Conservation (phyloP, 2,113 vertebrate species). For the Etheostoma cragini region DNA sequence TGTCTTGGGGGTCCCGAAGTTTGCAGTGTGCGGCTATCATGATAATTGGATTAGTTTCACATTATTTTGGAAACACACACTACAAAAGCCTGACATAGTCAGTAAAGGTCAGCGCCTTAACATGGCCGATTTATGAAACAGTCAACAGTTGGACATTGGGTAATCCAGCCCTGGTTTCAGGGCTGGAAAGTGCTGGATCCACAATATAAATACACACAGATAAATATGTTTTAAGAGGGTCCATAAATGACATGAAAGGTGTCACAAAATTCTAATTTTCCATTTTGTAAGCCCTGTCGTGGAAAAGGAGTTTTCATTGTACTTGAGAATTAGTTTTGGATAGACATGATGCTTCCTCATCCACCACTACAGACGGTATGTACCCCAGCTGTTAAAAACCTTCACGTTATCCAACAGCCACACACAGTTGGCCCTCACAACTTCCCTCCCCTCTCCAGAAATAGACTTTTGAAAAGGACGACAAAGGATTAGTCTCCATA, state of each 20-base stretch:
- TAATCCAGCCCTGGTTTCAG: slow-evolving; percentile 16
- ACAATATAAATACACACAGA: slow-evolving; percentile 21
- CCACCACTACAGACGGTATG: slow-evolving; percentile 78
- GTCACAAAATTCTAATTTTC: slow-evolving; percentile 22
- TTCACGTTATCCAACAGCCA: slow-evolving; percentile 86
- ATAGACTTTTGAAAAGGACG: slow-evolving; percentile 90
- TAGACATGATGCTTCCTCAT: slow-evolving; percentile 40
- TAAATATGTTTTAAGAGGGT: not conserved
- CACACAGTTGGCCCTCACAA: slow-evolving; percentile 85
- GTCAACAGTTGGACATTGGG: too few relatives aligned
- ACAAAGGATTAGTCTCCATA: slow-evolving; percentile 89
- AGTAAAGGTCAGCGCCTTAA: not conserved
- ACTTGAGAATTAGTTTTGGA: slow-evolving; percentile 38
- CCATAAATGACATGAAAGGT: not conserved
- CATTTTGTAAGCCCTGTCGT: slow-evolving; percentile 10
- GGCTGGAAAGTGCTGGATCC: not conserved
- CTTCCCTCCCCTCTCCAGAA: slow-evolving; percentile 82
- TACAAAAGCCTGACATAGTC: not conserved
- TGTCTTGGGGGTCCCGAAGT: not conserved
- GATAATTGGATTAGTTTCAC: not conserved
- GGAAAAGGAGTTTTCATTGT: slow-evolving; percentile 45
- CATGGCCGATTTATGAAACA: not conserved
- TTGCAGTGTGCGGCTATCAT: not conserved
- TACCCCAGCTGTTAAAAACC: slow-evolving; percentile 90
- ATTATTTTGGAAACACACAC: not conserved